Evolutionary conservation across 2,113 vertebrate species (phyloP).

Genomic region (Sclerurus mexicanus): DNA sequence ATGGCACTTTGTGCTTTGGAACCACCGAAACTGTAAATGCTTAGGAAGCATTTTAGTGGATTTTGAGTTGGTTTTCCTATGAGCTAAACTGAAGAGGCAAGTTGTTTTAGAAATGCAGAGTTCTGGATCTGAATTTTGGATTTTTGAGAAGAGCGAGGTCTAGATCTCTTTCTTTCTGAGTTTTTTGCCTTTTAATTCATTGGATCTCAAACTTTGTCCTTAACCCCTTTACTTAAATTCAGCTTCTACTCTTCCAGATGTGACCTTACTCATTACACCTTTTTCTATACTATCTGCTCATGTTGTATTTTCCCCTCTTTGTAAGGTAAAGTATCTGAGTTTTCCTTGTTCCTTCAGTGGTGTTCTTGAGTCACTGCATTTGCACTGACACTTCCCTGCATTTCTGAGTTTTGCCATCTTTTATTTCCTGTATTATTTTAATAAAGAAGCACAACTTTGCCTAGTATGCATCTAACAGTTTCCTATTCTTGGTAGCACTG

Average conservation of each 20-base stretch:
- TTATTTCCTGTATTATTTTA: not conserved
- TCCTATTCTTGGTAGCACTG: not conserved
- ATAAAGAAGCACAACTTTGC: not conserved
- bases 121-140: not conserved
- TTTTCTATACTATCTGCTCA: not conserved
- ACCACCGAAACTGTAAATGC: not conserved
- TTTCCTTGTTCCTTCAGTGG: not conserved
- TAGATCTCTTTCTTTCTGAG: not conserved
- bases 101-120: not conserved
- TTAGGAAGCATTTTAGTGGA: not conserved
- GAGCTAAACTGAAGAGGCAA: not conserved
- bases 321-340: not conserved
- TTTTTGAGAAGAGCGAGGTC: not conserved
- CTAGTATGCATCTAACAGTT: not conserved
- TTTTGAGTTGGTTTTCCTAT: not conserved
- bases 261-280: not conserved
- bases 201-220: not conserved
- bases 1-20: not conserved
- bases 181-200: not conserved
- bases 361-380: not conserved
- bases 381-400: not conserved
- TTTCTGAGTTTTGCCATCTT: not conserved
- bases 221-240: not conserved
- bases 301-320: not conserved
- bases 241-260: not conserved